Evolutionary conservation across 1,140 invertebrate genomes (phyloP).

Genomic region (Cydia amplana): DNA sequence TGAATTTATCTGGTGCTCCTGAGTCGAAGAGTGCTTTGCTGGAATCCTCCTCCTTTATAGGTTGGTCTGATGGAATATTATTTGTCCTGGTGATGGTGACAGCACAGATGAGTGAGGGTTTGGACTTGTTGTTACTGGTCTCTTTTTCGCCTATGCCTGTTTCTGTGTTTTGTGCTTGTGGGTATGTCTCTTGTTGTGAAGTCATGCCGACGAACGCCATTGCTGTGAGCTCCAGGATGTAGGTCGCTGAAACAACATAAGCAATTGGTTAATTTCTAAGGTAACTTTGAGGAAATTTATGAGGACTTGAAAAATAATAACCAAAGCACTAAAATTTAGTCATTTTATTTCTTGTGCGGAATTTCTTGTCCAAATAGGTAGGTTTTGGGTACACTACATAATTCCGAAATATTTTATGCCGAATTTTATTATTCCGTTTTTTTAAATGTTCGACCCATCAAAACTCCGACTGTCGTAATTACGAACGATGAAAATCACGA

Average conservation of each 20-base stretch:
- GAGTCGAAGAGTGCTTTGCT: conserved; percentile 72
- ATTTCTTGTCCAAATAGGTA: no score
- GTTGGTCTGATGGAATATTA: conserved; percentile 53
- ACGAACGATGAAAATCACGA: no score
- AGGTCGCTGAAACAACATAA: conserved; percentile 54
- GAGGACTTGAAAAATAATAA: no score
- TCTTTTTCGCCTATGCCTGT: conserved; percentile 56
- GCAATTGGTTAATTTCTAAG: conserved; percentile 1
- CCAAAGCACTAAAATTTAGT: no score
- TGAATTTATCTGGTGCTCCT: conserved; percentile 53
- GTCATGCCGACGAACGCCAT: conserved; percentile 72
- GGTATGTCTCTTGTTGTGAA: conserved; percentile 59
- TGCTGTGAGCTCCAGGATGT: conserved; percentile 66
- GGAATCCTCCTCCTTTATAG: conserved; percentile 60
- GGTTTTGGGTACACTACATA: no score
- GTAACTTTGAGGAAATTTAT: no score
- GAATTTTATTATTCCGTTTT: no score
- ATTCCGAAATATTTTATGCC: no score
- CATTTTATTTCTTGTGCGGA: no score
- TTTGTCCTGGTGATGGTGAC: conserved; percentile 62
- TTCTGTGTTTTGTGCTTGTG: conserved; percentile 59
- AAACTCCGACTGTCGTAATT: no score
- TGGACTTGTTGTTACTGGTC: conserved; percentile 54
- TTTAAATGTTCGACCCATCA: no score
- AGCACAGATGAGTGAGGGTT: conserved; percentile 68